phyloP scores from a whole-genome alignment of 2,113 vertebrate species.

The Aramus guarauna region DNA sequence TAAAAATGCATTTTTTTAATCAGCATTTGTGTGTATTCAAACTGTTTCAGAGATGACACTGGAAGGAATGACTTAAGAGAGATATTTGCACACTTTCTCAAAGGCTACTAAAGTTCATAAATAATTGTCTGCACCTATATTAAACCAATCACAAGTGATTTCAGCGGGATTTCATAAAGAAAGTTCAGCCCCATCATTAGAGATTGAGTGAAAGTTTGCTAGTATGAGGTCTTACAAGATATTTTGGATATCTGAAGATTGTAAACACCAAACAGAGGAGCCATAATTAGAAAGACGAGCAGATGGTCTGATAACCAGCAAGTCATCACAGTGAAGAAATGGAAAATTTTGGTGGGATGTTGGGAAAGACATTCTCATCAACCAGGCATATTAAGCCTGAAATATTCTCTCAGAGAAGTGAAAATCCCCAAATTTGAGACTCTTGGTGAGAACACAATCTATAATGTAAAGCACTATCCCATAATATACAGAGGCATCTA shows the following conservation, averaged over 20 bases:
- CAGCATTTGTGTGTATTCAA: neutral
- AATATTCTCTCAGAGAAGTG: neutral
- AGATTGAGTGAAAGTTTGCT: neutral
- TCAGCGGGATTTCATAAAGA: neutral
- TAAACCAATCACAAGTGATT: neutral
- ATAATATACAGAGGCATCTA: accelerated
- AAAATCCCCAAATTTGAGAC: neutral
- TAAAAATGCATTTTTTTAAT: neutral
- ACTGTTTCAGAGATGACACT: neutral
- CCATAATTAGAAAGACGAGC: neutral
- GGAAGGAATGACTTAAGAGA: neutral
- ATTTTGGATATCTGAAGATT: neutral
- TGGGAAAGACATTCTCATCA: neutral
- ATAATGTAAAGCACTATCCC: neutral
- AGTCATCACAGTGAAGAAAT: neutral
- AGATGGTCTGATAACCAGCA: neutral
- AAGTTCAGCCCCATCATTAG: neutral
- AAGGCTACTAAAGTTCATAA: neutral
- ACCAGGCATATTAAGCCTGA: accelerated
- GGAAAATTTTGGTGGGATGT: neutral
- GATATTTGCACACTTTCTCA: neutral
- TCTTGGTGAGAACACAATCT: neutral
- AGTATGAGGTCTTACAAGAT: neutral
- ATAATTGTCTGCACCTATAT: neutral
- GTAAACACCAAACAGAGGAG: neutral